Evolutionary conservation across 1,140 invertebrate species (phyloP).

Genomic region (Drosophila cardini): DNA sequence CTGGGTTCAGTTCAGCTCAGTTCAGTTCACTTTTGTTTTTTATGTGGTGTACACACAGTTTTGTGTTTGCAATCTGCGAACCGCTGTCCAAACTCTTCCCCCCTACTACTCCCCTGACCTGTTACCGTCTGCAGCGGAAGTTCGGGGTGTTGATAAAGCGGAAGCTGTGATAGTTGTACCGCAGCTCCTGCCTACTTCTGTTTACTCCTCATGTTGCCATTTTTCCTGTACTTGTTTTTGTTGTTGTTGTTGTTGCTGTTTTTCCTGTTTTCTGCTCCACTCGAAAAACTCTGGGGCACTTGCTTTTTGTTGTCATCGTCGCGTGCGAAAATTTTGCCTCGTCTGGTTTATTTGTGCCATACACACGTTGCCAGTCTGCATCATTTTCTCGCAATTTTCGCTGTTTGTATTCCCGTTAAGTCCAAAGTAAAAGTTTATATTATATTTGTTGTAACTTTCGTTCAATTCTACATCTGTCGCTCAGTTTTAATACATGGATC

Average conservation of each 20-base stretch:
- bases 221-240: not conserved
- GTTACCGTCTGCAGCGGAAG: slow-evolving; percentile 56
- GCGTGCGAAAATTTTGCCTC: slow-evolving; percentile 34
- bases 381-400: slow-evolving; percentile 67
- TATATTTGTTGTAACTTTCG: no score
- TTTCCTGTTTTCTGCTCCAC: slow-evolving; percentile 12
- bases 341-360: slow-evolving; percentile 52
- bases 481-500: no score
- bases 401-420: slow-evolving; percentile 17
- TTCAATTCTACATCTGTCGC: no score
- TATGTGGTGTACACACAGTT: not conserved
- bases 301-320: slow-evolving; percentile 38
- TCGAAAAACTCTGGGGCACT: slow-evolving; percentile 34
- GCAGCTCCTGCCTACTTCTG: slow-evolving; percentile 22
- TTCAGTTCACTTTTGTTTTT: slow-evolving; percentile 13
- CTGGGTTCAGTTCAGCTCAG: slow-evolving; percentile 18
- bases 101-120: not conserved
- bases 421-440: no score
- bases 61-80: slow-evolving; percentile 18
- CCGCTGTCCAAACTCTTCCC: not conserved
- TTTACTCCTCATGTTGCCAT: slow-evolving; percentile 1
- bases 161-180: slow-evolving; percentile 59
- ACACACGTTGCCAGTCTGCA: slow-evolving; percentile 57
- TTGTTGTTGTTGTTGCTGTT: not conserved
- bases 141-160: slow-evolving; percentile 63